Percentiles rank a stretch among this genome's conserved stretches.
Conservation (phyloP, 2,797 vertebrate genomes). For the Premnoplex brunnescens region DNA sequence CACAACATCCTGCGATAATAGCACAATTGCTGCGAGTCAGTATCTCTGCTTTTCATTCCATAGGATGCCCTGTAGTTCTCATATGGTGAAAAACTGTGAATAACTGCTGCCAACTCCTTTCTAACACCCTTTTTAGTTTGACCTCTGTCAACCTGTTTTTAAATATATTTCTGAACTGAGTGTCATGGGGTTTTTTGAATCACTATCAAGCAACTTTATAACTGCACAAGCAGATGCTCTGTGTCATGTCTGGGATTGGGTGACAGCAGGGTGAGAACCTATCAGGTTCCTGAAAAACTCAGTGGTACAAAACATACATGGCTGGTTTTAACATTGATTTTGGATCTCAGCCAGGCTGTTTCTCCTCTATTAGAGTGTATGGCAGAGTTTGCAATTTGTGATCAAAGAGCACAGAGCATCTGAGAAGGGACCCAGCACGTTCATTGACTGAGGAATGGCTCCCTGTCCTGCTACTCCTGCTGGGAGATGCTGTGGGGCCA, state of each 20-base stretch:
- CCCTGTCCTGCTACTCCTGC: not conserved
- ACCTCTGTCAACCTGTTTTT: constrained; percentile 10
- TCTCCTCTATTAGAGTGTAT: not conserved
- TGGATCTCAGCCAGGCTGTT: not conserved
- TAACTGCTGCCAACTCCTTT: constrained; percentile 28
- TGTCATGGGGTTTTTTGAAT: not conserved
- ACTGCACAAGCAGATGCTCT: constrained; percentile 23
- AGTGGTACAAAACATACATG: not conserved
- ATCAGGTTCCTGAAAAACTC: not conserved
- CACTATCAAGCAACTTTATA: not conserved
- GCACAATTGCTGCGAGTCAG: not conserved
- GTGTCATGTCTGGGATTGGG: not conserved
- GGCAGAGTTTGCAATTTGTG: not conserved
- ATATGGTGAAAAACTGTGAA: constrained; percentile 17
- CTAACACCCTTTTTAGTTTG: not conserved
- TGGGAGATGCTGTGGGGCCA: not conserved
- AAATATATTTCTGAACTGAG: not conserved
- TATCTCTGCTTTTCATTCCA: not conserved
- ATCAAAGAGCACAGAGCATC: not conserved
- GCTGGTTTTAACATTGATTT: not conserved
- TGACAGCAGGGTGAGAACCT: not conserved
- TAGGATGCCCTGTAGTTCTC: not conserved
- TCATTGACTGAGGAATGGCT: not conserved
- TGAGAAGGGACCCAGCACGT: not conserved
- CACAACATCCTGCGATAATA: not conserved